These are phyloP conservation scores for Trissolcus japonicus DNA, from an alignment of 2,888 invertebrate species.

Conservation along the genomic window DNA sequence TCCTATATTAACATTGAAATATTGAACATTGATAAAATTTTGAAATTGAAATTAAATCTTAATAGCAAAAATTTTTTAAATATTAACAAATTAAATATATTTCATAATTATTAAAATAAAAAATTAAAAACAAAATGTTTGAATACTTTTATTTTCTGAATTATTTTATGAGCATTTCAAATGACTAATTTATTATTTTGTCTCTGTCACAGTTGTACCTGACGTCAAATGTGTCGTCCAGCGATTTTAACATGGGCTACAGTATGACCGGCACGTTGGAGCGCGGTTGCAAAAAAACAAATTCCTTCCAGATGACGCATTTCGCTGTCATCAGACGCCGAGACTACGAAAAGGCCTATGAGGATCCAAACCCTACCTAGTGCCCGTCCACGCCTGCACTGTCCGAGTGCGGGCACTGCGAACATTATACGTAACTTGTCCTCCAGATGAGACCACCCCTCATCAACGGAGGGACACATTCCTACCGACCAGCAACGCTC, in stretches of 20 bases:
- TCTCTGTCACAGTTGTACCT: constrained; percentile 81
- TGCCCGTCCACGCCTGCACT: constrained; percentile 74
- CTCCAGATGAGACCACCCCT: constrained; percentile 6
- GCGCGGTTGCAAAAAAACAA: constrained; percentile 85
- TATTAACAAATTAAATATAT: too few relatives aligned
- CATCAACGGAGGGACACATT: constrained; percentile 10
- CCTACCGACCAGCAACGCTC: constrained; percentile 19
- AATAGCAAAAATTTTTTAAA: too few relatives aligned
- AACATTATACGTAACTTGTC: constrained; percentile 70
- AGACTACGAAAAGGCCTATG: constrained; percentile 81
- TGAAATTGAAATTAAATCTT: too few relatives aligned
- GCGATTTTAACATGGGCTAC: constrained; percentile 93
- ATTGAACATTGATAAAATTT: too few relatives aligned
- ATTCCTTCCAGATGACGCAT: constrained; percentile 90
- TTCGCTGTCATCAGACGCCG: constrained; percentile 90
- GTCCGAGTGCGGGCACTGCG: constrained; percentile 74
- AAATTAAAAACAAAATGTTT: background rate
- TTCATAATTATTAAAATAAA: background rate
- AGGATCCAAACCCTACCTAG: constrained; percentile 75
- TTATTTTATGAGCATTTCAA: background rate
- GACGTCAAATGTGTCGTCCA: constrained; percentile 89
- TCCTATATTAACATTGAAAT: too few relatives aligned
- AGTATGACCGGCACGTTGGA: constrained; percentile 92
- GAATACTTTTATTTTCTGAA: too few relatives aligned
- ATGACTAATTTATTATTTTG: background rate